phyloP scores from a whole-genome alignment of 2,113 vertebrate species.

The Muntiacus muntjak region DNA sequence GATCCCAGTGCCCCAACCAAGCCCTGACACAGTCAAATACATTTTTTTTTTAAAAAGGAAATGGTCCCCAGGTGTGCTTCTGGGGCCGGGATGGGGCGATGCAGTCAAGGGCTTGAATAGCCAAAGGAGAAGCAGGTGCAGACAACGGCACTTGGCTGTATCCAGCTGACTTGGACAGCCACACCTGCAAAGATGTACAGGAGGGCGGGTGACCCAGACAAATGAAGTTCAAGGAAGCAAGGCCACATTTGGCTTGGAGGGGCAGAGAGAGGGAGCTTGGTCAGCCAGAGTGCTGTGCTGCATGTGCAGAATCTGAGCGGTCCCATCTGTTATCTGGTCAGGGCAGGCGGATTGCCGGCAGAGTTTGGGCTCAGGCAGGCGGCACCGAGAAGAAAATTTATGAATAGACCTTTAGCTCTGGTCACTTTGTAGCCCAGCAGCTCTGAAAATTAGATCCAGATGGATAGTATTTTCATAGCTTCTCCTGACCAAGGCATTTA shows the following conservation, averaged over 20 bases:
- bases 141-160: accelerated
- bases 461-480: constrained; percentile 73
- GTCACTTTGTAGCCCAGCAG: constrained; percentile 61
- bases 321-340: constrained; percentile 53
- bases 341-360: constrained; percentile 48
- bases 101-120: background rate
- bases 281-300: constrained; percentile 50
- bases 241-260: constrained; percentile 23
- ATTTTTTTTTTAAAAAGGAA: background rate
- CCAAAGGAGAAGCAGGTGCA: too few species aligned
- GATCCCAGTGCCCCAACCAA: background rate
- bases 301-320: constrained; percentile 36
- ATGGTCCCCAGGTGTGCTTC: too few species aligned
- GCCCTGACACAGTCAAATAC: background rate
- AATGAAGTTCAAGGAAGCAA: constrained; percentile 40
- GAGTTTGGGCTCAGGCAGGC: constrained; percentile 12
- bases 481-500: constrained; percentile 76
- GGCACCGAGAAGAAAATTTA: background rate
- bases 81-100: background rate
- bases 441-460: constrained; percentile 74
- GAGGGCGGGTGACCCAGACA: background rate
- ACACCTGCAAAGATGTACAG: background rate
- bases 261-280: constrained; percentile 34
- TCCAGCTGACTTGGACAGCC: background rate
- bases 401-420: constrained; percentile 58